phyloP scores from a whole-genome alignment of 2,113 vertebrate species.

The Girardinichthys multiradiatus region DNA sequence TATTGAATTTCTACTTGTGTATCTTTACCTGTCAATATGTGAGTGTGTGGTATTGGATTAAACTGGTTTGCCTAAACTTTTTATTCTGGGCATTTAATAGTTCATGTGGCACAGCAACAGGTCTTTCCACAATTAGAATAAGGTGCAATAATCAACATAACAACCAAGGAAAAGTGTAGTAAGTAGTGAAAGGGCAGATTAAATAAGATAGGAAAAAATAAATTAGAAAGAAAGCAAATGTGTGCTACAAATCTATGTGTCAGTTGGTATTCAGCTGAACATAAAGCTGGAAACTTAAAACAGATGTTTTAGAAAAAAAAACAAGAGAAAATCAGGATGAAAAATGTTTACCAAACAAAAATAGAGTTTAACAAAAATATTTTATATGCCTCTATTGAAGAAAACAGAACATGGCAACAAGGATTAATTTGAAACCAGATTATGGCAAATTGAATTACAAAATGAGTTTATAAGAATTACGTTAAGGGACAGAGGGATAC shows the following conservation, averaged over 20 bases:
- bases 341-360: not conserved
- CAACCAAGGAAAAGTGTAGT: not conserved
- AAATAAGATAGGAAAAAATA: not conserved
- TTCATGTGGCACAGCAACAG: not conserved
- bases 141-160: not conserved
- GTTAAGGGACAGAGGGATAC: not conserved
- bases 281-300: too few relatives aligned
- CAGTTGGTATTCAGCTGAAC: too few relatives aligned
- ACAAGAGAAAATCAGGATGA: not conserved
- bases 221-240: too few relatives aligned
- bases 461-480: not conserved
- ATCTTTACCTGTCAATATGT: slow-evolving; percentile 22
- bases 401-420: not conserved
- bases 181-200: not conserved
- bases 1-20: slow-evolving; percentile 59
- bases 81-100: not conserved
- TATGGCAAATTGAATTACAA: not conserved
- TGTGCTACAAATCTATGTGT: too few relatives aligned
- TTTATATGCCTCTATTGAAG: not conserved
- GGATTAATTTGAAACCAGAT: not conserved
- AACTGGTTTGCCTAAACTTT: slow-evolving; percentile 3
- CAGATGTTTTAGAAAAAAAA: not conserved
- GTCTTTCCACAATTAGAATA: not conserved
- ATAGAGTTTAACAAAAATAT: too few relatives aligned
- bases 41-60: not conserved